These are phyloP conservation scores for Asarcornis scutulata DNA, from an alignment of 2,113 vertebrate genomes.

Conservation along the genomic window DNA sequence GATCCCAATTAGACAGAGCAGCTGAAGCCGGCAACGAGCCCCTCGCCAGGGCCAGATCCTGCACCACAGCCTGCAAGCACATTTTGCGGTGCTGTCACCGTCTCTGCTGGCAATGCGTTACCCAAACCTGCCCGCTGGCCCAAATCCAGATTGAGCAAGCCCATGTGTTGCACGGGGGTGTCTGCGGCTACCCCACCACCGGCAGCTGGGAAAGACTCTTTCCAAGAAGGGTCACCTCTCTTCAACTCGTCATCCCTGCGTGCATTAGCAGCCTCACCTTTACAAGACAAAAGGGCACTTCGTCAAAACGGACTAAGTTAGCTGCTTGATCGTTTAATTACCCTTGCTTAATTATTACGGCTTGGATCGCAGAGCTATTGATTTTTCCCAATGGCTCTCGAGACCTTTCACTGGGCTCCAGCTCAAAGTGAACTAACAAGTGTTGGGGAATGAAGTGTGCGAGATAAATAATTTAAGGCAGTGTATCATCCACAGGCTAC, in stretches of 20 bases:
- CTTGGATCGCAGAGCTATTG: constrained; percentile 21
- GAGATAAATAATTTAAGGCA: constrained; percentile 16
- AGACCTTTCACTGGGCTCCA: constrained; percentile 11
- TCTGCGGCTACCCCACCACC: not conserved
- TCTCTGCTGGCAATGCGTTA: not conserved
- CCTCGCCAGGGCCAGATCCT: not conserved
- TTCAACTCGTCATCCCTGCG: not conserved
- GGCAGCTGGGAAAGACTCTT: not conserved
- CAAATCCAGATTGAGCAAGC: not conserved
- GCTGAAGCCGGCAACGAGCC: not conserved
- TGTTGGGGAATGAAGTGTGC: not conserved
- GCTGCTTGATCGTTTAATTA: not conserved
- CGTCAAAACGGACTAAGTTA: not conserved
- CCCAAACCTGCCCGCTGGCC: not conserved
- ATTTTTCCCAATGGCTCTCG: constrained; percentile 20
- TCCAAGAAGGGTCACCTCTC: not conserved
- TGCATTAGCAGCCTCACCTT: not conserved
- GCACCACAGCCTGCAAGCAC: not conserved
- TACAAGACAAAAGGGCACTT: not conserved
- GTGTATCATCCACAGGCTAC: not conserved
- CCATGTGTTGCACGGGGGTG: not conserved
- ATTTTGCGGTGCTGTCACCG: not conserved
- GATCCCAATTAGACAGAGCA: constrained; percentile 32
- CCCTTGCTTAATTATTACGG: constrained; percentile 24
- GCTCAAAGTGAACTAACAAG: not conserved